Percentiles rank a stretch among this genome's conserved stretches.
phyloP scores from a whole-genome alignment of 2,888 invertebrate genomes.

The Hemithea aestivaria region DNA sequence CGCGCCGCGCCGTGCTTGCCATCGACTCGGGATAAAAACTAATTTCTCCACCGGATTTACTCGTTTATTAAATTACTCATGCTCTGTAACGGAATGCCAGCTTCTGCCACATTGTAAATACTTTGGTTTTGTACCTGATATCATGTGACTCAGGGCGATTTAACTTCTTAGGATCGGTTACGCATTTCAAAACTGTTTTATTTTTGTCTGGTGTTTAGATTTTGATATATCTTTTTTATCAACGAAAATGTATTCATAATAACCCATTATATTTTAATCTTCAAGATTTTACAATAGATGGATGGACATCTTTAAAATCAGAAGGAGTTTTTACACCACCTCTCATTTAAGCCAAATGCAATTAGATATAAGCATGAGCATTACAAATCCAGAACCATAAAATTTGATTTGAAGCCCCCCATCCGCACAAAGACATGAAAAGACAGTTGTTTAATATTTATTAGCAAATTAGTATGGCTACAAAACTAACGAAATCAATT shows the following conservation, averaged over 20 bases:
- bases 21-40: constrained; percentile 51
- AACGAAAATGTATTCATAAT: no score
- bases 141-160: constrained; percentile 21
- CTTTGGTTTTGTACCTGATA: constrained; percentile 24
- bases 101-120: constrained; percentile 28
- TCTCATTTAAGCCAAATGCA: no score
- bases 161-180: constrained; percentile 19
- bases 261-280: no score
- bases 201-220: no score
- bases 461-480: constrained; percentile 70
- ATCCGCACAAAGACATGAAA: constrained; percentile 61
- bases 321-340: no score
- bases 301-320: no score
- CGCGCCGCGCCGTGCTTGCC: constrained; percentile 45
- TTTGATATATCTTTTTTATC: no score
- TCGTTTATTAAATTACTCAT: constrained; percentile 48
- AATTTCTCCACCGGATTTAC: constrained; percentile 46
- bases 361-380: no score
- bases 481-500: constrained; percentile 72
- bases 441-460: constrained; percentile 63
- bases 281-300: no score
- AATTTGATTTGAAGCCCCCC: constrained; percentile 53
- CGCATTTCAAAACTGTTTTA: constrained; percentile 9
- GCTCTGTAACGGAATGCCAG: constrained; percentile 35
- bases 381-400: constrained; percentile 43